Conservation (phyloP, 1,140 invertebrate genomes). For the Saxidomus purpurata region DNA sequence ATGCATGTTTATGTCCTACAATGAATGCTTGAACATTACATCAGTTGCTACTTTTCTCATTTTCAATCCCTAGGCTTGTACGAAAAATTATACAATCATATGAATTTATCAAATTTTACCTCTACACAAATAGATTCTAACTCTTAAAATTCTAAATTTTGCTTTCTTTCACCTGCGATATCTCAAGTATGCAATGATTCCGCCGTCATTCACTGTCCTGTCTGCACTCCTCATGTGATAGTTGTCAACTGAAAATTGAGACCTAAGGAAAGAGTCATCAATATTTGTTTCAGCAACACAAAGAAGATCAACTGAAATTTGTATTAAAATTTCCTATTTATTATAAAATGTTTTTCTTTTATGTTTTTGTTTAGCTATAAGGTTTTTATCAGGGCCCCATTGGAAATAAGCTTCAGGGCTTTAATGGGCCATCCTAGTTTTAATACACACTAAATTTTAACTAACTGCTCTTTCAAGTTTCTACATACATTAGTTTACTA, state of each 20-base stretch:
- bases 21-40: no score
- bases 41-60: no score
- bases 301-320: conserved; percentile 33
- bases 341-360: conserved; percentile 31
- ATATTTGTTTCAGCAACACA: conserved; percentile 29
- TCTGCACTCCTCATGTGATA: neutral
- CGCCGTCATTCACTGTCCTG: neutral
- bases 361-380: no score
- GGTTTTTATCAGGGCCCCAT: no score
- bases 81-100: conserved; percentile 7
- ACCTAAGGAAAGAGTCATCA: conserved; percentile 31
- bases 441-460: no score
- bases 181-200: conserved; percentile 24
- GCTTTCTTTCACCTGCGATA: conserved; percentile 22
- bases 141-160: conserved; percentile 10
- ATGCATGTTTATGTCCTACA: no score
- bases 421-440: no score
- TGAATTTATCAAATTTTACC: neutral
- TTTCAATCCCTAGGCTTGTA: no score
- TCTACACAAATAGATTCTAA: conserved; percentile 14
- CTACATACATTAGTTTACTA: no score
- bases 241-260: conserved; percentile 1
- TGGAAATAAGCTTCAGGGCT: no score
- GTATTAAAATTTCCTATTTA: neutral
- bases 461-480: no score